Conservation (phyloP, 2,888 invertebrate species). For the Heliconius hortense region DNA sequence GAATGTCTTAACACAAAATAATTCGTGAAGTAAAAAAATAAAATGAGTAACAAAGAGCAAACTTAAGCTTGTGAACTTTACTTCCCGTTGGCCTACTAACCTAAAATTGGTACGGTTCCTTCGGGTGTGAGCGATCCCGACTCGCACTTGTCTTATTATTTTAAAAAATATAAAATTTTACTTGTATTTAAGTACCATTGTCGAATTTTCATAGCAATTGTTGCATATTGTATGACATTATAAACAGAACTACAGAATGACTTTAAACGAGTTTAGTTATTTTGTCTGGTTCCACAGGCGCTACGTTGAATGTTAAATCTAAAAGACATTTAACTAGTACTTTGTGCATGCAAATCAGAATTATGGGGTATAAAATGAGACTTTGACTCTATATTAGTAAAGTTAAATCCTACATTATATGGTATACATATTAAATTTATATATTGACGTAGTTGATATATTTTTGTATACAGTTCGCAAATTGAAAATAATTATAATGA, state of each 20-base stretch:
- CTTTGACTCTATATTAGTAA: background rate
- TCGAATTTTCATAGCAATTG: background rate
- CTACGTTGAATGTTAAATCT: background rate
- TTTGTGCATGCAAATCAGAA: background rate
- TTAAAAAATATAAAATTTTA: background rate
- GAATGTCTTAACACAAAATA: no score
- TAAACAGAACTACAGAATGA: conserved; percentile 2
- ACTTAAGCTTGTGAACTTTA: no score
- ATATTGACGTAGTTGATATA: no score
- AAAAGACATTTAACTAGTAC: background rate
- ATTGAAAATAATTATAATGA: no score
- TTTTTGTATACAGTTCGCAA: no score
- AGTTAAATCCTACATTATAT: background rate
- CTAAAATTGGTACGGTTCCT: no score
- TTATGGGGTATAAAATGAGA: background rate
- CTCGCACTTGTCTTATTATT: no score
- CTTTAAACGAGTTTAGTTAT: conserved; percentile 20
- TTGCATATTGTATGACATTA: conserved; percentile 1
- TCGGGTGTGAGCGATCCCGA: no score
- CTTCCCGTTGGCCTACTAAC: no score
- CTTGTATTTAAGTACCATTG: background rate
- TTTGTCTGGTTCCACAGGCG: background rate
- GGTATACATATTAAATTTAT: no score
- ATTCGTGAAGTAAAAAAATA: no score
- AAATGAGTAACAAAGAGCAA: no score